A percentile compares a stretch with the other conserved stretches of the same genome.
These are phyloP conservation scores for Mythimna pallens DNA, from an alignment of 2,888 invertebrate species.

Conservation along the genomic window DNA sequence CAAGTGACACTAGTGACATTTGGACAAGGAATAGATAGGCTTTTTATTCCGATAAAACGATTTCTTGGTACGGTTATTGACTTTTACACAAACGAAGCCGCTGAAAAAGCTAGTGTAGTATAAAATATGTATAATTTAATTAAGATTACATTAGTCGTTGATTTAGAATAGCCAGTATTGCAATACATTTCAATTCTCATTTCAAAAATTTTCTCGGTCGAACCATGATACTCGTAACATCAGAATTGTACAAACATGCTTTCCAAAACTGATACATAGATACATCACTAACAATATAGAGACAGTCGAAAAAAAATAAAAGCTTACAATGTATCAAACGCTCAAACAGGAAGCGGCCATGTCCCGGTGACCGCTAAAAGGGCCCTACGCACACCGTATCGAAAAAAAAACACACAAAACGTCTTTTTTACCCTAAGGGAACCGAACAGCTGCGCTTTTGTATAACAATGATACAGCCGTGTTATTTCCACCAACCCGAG, in stretches of 20 bases:
- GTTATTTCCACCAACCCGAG: constrained; percentile 85
- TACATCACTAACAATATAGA: constrained; percentile 54
- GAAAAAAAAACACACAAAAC: constrained; percentile 85
- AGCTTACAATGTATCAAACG: constrained; percentile 75
- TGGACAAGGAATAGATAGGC: too few species aligned
- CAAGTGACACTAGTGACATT: too few species aligned
- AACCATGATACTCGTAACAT: constrained; percentile 11
- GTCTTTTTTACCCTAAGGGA: constrained; percentile 88
- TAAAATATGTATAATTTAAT: background rate
- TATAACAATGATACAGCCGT: constrained; percentile 89
- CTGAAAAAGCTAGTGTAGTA: background rate
- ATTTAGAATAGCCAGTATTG: background rate
- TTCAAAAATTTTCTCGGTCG: too few species aligned
- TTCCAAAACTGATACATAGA: constrained; percentile 51
- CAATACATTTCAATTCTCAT: background rate
- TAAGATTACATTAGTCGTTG: too few species aligned
- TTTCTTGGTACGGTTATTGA: background rate
- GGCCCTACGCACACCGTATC: constrained; percentile 78
- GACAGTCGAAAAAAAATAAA: constrained; percentile 60
- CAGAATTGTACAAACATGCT: constrained; percentile 32
- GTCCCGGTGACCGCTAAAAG: constrained; percentile 88
- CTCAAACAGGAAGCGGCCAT: constrained; percentile 77
- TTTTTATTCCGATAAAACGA: too few species aligned
- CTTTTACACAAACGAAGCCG: background rate
- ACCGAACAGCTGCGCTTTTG: constrained; percentile 89